These are phyloP conservation scores for Cantharis rustica DNA, from an alignment of 2,888 invertebrate species.

Conservation along the genomic window DNA sequence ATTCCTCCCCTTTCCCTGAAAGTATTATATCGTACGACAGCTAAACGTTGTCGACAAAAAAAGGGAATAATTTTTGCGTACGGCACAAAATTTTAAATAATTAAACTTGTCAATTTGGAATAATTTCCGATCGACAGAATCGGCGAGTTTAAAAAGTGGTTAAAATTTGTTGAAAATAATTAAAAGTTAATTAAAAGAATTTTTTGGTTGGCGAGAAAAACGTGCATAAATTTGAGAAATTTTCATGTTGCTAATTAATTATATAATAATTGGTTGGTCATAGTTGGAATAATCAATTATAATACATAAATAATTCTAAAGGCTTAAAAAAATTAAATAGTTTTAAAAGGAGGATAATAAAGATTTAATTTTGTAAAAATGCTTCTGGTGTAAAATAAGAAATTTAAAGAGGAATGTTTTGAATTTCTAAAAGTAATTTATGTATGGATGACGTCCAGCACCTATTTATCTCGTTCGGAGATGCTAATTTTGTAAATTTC, in stretches of 20 bases:
- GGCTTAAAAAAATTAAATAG: background rate
- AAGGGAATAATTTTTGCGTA: background rate
- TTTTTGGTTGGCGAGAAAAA: background rate
- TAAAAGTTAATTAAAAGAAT: background rate
- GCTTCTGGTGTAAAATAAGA: background rate
- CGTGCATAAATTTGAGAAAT: background rate
- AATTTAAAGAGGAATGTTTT: conserved; percentile 3
- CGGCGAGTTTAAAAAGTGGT: background rate
- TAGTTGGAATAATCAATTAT: background rate
- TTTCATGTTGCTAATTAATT: background rate
- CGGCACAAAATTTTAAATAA: background rate
- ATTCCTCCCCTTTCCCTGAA: background rate
- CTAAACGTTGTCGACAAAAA: background rate
- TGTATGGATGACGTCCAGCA: conserved; percentile 7
- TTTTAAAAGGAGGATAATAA: background rate
- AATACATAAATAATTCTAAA: background rate
- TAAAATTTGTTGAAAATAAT: background rate
- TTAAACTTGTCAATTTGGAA: background rate
- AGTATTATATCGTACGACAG: background rate
- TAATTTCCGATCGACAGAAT: background rate
- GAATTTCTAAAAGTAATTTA: conserved; percentile 13
- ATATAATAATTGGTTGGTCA: background rate
- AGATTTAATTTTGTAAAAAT: background rate
- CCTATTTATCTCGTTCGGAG: conserved; percentile 10
- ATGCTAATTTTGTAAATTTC: conserved; percentile 18